These are phyloP conservation scores for Trematocara caparti DNA, from an alignment of 2,797 vertebrate genomes.

Conservation along the genomic window DNA sequence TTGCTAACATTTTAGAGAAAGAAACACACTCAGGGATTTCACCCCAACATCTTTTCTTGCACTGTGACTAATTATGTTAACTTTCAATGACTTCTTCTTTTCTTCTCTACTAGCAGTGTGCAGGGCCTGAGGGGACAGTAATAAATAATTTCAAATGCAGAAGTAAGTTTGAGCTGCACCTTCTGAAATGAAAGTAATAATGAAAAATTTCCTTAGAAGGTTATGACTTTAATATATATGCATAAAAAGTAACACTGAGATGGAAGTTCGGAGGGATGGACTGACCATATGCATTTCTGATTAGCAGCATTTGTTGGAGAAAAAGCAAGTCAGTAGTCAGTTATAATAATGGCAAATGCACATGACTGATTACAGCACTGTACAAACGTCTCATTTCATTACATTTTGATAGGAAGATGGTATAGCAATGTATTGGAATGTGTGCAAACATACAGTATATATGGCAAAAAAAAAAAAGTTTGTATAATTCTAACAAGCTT, in stretches of 20 bases:
- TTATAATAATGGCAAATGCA: not conserved
- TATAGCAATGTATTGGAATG: not conserved
- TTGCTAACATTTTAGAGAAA: not conserved
- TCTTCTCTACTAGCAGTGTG: not conserved
- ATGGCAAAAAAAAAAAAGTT: not conserved
- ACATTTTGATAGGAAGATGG: not conserved
- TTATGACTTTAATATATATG: slow-evolving; percentile 10
- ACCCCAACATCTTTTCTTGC: not conserved
- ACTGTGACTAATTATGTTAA: not conserved
- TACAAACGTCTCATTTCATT: not conserved
- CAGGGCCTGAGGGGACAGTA: not conserved
- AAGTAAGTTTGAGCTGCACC: not conserved
- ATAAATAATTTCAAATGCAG: not conserved
- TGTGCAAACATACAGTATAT: not conserved
- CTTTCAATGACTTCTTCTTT: not conserved
- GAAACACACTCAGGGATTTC: not conserved
- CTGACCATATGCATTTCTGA: slow-evolving; percentile 1
- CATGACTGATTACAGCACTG: not conserved
- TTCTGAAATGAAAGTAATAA: slow-evolving; percentile 1
- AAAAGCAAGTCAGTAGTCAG: not conserved
- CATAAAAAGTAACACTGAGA: not conserved
- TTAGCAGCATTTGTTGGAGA: not conserved
- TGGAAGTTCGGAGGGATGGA: not conserved
- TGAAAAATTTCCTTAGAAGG: not conserved
- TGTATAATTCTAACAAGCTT: not conserved